phyloP scores from a whole-genome alignment of 2,888 invertebrate genomes.

The Ornithoptera alexandrae region DNA sequence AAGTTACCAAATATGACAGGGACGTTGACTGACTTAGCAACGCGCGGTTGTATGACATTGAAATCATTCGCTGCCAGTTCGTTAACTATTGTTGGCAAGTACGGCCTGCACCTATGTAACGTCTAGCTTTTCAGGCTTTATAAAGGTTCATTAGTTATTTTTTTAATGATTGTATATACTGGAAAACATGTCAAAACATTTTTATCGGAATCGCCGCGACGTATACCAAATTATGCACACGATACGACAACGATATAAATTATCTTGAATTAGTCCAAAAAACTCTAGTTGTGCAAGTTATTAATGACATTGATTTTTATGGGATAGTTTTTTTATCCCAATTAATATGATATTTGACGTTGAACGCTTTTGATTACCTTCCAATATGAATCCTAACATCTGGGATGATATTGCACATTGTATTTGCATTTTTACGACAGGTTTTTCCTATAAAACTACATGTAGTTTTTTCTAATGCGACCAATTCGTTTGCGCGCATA shows the following conservation, averaged over 20 bases:
- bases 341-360: constrained; percentile 36
- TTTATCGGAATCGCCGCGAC: constrained; percentile 34
- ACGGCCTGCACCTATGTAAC: constrained; percentile 54
- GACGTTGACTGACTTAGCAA: constrained; percentile 59
- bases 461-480: constrained; percentile 7
- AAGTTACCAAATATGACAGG: constrained; percentile 60
- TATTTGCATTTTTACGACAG: constrained; percentile 30
- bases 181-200: constrained; percentile 39
- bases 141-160: constrained; percentile 53
- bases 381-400: constrained; percentile 8
- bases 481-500: constrained; percentile 15
- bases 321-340: constrained; percentile 40
- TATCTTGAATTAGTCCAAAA: constrained; percentile 20
- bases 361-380: constrained; percentile 18
- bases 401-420: constrained; percentile 19
- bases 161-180: constrained; percentile 50
- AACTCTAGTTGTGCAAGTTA: constrained; percentile 46
- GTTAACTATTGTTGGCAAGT: constrained; percentile 56
- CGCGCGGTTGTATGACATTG: constrained; percentile 53
- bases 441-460: constrained; percentile 22
- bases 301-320: constrained; percentile 37
- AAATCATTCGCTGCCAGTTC: constrained; percentile 52
- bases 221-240: constrained; percentile 5
- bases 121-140: constrained; percentile 47
- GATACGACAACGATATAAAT: constrained; percentile 15